Conservation (phyloP, 1,140 invertebrate species). For the Pollicipes pollicipes region DNA sequence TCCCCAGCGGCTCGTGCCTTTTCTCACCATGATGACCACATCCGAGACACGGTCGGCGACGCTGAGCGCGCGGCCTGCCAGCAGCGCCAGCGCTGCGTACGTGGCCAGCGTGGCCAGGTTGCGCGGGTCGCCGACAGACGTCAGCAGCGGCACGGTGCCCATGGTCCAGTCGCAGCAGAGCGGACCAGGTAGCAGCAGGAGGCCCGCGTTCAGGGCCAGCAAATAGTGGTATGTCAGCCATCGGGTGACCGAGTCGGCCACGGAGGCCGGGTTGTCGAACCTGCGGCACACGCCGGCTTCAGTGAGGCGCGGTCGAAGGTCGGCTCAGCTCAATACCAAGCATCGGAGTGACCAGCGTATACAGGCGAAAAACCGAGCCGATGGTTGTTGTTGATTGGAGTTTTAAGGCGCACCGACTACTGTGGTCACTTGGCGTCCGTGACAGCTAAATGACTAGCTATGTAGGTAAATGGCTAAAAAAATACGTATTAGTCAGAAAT, state of each 20-base stretch:
- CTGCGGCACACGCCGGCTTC: slow-evolving; percentile 35
- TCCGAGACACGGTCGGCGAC: neutral
- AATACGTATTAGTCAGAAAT: too few relatives aligned
- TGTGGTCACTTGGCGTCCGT: too few relatives aligned
- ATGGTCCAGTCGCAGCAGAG: slow-evolving; percentile 98
- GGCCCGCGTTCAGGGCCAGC: slow-evolving; percentile 72
- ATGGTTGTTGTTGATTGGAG: too few relatives aligned
- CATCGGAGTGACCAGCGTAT: too few relatives aligned
- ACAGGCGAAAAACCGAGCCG: too few relatives aligned
- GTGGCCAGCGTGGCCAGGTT: slow-evolving; percentile 67
- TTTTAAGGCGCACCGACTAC: too few relatives aligned
- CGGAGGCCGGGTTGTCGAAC: slow-evolving; percentile 84
- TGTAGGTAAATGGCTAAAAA: too few relatives aligned
- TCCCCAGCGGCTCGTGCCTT: too few relatives aligned
- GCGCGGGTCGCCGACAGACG: slow-evolving; percentile 54
- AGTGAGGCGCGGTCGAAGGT: too few relatives aligned
- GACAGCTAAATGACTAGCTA: too few relatives aligned
- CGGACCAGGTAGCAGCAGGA: slow-evolving; percentile 69
- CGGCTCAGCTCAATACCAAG: too few relatives aligned
- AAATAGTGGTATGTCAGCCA: slow-evolving; percentile 89
- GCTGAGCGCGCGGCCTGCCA: neutral
- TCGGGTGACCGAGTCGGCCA: slow-evolving; percentile 50
- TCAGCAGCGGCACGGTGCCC: slow-evolving; percentile 79
- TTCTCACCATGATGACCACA: neutral
- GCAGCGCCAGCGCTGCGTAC: slow-evolving; percentile 38